A percentile compares a stretch with the other conserved stretches of the same genome.
Evolutionary conservation across 2,888 invertebrate genomes (phyloP).

Genomic region (Sphaerophoria rueppellii): DNA sequence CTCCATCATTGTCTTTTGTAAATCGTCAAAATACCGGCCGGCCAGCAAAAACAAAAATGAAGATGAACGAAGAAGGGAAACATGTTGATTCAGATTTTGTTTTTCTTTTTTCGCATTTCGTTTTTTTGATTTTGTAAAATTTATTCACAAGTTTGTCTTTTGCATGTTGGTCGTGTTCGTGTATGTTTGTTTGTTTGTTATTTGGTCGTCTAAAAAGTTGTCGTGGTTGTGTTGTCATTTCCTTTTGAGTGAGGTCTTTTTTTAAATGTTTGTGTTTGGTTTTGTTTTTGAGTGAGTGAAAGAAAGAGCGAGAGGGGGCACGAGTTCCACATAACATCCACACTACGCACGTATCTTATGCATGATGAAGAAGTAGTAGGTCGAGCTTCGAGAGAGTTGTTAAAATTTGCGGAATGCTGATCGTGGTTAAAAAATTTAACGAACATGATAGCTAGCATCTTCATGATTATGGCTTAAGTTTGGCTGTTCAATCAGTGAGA

Average conservation of each 20-base stretch:
- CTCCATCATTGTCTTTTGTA: slow-evolving; percentile 51
- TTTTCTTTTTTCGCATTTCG: slow-evolving; percentile 15
- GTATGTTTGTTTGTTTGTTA: slow-evolving; percentile 53
- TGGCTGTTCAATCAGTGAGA: slow-evolving; percentile 18
- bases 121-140: slow-evolving; percentile 24
- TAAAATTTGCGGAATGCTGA: slow-evolving; percentile 58
- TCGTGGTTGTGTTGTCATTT: slow-evolving; percentile 44
- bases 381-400: slow-evolving; percentile 54
- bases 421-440: slow-evolving; percentile 62
- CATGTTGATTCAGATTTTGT: slow-evolving; percentile 57
- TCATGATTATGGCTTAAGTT: slow-evolving; percentile 46
- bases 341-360: slow-evolving; percentile 32
- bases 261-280: no score
- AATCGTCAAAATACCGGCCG: slow-evolving; percentile 59
- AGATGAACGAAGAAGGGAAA: slow-evolving; percentile 47
- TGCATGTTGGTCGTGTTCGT: slow-evolving; percentile 68
- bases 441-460: slow-evolving; percentile 45
- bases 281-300: no score
- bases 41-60: slow-evolving; percentile 44
- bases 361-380: slow-evolving; percentile 62
- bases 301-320: background rate
- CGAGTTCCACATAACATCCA: background rate
- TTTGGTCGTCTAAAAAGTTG: slow-evolving; percentile 5
- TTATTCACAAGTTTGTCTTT: slow-evolving; percentile 67
- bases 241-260: slow-evolving; percentile 52